phyloP scores from a whole-genome alignment of 2,113 vertebrate species.

The Sardina pilchardus region DNA sequence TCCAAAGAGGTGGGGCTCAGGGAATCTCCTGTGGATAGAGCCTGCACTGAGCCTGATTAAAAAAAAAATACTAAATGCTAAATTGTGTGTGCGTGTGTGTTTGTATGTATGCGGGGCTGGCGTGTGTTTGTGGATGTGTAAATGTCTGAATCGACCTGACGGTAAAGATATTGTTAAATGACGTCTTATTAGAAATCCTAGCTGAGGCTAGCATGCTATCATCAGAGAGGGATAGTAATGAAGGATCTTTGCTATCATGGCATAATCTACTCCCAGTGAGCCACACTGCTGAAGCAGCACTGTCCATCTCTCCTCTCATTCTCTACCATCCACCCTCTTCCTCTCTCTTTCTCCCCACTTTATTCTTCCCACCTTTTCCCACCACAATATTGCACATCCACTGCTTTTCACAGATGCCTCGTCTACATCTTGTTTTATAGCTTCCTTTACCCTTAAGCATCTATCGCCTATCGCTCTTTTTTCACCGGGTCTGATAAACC shows the following conservation, averaged over 20 bases:
- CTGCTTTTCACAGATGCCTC: background rate
- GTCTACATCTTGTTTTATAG: background rate
- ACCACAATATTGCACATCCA: background rate
- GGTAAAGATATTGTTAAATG: background rate
- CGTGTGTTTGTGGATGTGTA: background rate
- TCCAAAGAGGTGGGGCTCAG: constrained; percentile 58
- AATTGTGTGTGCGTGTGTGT: background rate
- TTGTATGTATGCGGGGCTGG: background rate
- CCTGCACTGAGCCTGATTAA: constrained; percentile 62
- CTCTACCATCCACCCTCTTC: background rate
- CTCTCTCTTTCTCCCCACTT: background rate
- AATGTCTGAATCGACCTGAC: background rate
- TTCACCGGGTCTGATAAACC: background rate
- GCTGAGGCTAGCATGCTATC: constrained; percentile 4
- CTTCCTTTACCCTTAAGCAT: background rate
- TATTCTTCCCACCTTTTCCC: no score
- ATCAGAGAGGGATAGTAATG: no score
- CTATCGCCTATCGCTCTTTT: background rate
- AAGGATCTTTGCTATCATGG: background rate
- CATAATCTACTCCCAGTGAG: background rate
- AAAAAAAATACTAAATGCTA: constrained; percentile 9
- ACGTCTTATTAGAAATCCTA: background rate
- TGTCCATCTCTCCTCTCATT: background rate
- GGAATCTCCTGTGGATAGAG: constrained; percentile 45
- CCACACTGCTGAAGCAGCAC: background rate